These are phyloP conservation scores for Calcarius ornatus DNA, from an alignment of 2,113 vertebrate genomes.

Conservation along the genomic window DNA sequence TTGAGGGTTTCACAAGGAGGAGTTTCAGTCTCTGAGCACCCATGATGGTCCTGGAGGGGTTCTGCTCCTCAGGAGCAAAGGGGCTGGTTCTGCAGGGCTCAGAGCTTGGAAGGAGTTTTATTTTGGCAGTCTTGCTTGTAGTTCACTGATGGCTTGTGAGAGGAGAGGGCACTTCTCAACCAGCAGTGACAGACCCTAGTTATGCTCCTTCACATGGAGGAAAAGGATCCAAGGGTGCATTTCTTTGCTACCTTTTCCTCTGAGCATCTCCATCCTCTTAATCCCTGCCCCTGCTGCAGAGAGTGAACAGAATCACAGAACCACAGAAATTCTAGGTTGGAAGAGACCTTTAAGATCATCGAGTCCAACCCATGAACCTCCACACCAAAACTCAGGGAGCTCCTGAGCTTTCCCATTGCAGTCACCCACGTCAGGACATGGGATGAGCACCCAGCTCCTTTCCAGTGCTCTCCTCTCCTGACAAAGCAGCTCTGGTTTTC, in stretches of 20 bases:
- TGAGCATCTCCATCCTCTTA: not conserved
- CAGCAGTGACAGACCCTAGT: not conserved
- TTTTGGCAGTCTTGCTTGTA: not conserved
- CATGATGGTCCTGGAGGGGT: not conserved
- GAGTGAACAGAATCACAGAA: too few species aligned
- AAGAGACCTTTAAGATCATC: too few species aligned
- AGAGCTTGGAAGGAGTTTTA: not conserved
- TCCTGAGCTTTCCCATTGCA: not conserved
- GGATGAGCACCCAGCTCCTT: not conserved
- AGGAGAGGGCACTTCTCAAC: not conserved
- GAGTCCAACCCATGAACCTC: too few species aligned
- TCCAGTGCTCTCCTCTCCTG: not conserved
- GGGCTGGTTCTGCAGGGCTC: not conserved
- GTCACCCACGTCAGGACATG: fast-evolving
- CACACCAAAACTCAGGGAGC: too few species aligned
- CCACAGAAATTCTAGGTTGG: too few species aligned
- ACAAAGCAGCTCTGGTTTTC: not conserved
- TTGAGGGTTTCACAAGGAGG: fast-evolving
- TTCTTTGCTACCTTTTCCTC: not conserved
- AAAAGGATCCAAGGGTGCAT: not conserved
- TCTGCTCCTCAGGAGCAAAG: not conserved
- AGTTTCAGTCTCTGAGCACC: not conserved
- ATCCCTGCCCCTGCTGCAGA: not conserved
- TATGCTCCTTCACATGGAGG: not conserved
- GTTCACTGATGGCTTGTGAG: not conserved